These are phyloP conservation scores for Antheraea pernyi DNA, from an alignment of 1,140 invertebrate species.

Conservation along the genomic window DNA sequence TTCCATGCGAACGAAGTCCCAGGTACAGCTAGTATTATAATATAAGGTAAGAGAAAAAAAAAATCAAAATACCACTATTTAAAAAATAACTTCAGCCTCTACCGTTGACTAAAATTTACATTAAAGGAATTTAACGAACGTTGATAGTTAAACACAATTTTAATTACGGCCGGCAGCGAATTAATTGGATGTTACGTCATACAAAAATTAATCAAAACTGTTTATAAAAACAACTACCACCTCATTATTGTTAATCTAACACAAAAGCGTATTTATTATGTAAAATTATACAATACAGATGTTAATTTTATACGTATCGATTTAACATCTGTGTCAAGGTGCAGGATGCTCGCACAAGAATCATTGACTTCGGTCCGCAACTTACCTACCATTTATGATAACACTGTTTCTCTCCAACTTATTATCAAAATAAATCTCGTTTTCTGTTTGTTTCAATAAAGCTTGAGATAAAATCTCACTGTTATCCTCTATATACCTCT, in stretches of 20 bases:
- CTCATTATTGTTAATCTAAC: neutral
- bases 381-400: neutral
- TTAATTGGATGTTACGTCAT: neutral
- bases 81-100: too few relatives aligned
- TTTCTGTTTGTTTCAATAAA: too few relatives aligned
- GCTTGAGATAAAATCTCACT: too few relatives aligned
- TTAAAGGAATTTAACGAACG: too few relatives aligned
- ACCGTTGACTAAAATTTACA: too few relatives aligned
- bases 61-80: too few relatives aligned
- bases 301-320: neutral
- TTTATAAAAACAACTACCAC: neutral
- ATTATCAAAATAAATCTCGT: too few relatives aligned
- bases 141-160: neutral
- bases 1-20: too few relatives aligned
- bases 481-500: too few relatives aligned
- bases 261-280: neutral
- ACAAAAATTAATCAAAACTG: neutral
- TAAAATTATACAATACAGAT: conserved; percentile 1
- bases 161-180: neutral
- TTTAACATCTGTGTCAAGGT: conserved; percentile 4
- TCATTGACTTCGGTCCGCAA: neutral
- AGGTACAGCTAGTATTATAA: too few relatives aligned
- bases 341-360: neutral
- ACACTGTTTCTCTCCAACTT: too few relatives aligned
- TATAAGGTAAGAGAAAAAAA: too few relatives aligned